These are phyloP conservation scores for Apamea anceps DNA, from an alignment of 2,888 invertebrate genomes.

Conservation along the genomic window DNA sequence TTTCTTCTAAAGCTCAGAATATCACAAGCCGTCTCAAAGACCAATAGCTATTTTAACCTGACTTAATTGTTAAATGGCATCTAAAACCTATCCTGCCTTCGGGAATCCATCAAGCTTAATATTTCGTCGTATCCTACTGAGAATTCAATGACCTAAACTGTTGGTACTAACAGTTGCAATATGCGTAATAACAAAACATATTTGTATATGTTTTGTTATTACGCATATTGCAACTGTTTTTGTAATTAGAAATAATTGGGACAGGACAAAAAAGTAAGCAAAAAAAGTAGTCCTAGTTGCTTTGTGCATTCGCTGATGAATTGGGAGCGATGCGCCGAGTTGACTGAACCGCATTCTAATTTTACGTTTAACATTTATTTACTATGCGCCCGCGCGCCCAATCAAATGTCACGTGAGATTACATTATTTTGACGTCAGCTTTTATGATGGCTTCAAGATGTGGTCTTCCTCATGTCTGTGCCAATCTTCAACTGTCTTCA, in stretches of 20 bases:
- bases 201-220: too few relatives aligned
- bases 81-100: background rate
- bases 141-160: background rate
- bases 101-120: too few relatives aligned
- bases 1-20: background rate
- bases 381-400: constrained; percentile 67
- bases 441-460: constrained; percentile 46
- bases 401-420: constrained; percentile 69
- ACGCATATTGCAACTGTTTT: too few relatives aligned
- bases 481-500: constrained; percentile 36
- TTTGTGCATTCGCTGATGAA: constrained; percentile 51
- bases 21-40: background rate
- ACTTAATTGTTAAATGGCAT: background rate
- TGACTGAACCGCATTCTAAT: constrained; percentile 79
- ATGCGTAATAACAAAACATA: background rate
- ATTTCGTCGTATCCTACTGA: background rate
- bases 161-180: background rate
- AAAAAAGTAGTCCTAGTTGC: constrained; percentile 25
- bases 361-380: constrained; percentile 77
- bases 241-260: too few relatives aligned
- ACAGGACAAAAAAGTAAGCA: too few relatives aligned
- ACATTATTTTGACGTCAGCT: constrained; percentile 34
- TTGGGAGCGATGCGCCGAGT: constrained; percentile 68
- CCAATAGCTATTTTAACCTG: background rate
- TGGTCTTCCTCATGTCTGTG: constrained; percentile 45